Percentiles rank a stretch among this genome's conserved stretches.
These are phyloP conservation scores for Heteromurus nitidus DNA, from an alignment of 2,888 invertebrate genomes.

Conservation along the genomic window DNA sequence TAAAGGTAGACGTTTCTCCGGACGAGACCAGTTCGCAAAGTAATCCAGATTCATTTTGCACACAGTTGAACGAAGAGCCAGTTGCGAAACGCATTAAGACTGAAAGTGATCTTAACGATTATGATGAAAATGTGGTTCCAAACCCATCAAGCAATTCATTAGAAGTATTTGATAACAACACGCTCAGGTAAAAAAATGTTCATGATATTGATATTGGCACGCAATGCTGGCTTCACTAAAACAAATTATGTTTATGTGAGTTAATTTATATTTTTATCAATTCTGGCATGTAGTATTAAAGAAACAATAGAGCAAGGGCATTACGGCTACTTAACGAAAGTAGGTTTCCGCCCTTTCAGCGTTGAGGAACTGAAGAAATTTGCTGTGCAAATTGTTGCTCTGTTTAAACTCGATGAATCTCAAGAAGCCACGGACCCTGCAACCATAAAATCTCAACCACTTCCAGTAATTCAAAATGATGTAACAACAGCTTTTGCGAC, in stretches of 20 bases:
- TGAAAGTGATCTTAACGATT: background rate
- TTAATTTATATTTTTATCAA: too few species aligned
- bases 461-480: constrained; percentile 24
- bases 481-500: too few species aligned
- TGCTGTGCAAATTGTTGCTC: constrained; percentile 39
- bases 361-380: constrained; percentile 27
- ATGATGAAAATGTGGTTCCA: background rate
- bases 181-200: background rate
- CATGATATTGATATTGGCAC: too few species aligned
- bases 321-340: constrained; percentile 18
- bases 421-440: background rate
- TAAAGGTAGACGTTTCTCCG: background rate
- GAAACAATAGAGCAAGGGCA: constrained; percentile 22
- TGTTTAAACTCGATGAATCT: constrained; percentile 37
- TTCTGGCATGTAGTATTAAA: background rate
- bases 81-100: background rate
- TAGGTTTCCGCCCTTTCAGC: constrained; percentile 25
- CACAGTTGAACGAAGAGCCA: background rate
- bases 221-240: too few species aligned
- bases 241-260: background rate
- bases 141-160: background rate
- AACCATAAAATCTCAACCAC: background rate
- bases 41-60: background rate
- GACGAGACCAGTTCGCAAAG: background rate
- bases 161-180: background rate